A percentile compares a stretch with the other conserved stretches of the same genome.
These are phyloP conservation scores for Antechinus flavipes DNA, from an alignment of 2,113 vertebrate genomes.

Conservation along the genomic window DNA sequence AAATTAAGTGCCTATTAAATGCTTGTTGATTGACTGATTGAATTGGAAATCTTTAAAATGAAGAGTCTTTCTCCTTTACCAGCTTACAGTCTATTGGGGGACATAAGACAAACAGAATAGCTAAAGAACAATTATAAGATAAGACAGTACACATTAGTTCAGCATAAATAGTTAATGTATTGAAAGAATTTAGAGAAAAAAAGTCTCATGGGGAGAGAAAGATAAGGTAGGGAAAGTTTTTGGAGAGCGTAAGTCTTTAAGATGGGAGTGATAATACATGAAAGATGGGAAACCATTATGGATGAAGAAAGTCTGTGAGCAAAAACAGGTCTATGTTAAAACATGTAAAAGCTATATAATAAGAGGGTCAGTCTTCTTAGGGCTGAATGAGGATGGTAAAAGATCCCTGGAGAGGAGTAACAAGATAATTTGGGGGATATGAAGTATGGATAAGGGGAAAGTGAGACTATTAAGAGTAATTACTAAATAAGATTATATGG, in stretches of 20 bases:
- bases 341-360: not conserved
- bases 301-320: too few relatives aligned
- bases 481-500: not conserved
- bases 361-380: not conserved
- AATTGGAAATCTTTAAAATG: not conserved
- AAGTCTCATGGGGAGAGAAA: not conserved
- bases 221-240: conserved; percentile 3
- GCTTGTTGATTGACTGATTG: not conserved
- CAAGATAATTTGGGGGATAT: not conserved
- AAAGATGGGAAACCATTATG: too few relatives aligned
- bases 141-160: not conserved
- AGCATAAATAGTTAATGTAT: not conserved
- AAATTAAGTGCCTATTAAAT: not conserved
- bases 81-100: not conserved
- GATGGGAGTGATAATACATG: too few relatives aligned
- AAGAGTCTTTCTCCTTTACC: not conserved
- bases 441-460: not conserved
- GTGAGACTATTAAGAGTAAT: not conserved
- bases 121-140: not conserved
- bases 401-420: not conserved
- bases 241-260: too few relatives aligned
- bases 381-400: not conserved
- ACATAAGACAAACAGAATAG: not conserved
- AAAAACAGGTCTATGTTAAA: not conserved
- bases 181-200: not conserved